Conservation (phyloP, 2,888 invertebrate species). For the Drosophila falleni region DNA sequence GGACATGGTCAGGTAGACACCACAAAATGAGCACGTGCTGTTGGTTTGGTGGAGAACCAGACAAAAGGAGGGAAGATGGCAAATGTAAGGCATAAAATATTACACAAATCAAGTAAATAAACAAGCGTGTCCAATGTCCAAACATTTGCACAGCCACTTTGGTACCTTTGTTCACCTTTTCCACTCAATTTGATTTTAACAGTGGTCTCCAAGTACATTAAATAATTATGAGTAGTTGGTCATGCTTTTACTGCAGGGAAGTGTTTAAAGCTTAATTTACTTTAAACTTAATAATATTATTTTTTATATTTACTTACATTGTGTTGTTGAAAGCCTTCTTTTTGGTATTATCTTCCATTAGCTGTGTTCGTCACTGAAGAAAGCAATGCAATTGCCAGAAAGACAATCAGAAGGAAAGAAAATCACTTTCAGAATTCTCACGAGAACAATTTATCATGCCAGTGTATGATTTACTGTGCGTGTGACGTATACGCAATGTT, state of each 20-base stretch:
- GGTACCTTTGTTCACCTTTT: slow-evolving; percentile 50
- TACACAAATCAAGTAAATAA: slow-evolving; percentile 58
- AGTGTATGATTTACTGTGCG: slow-evolving; percentile 50
- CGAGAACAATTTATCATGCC: slow-evolving; percentile 56
- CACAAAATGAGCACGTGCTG: slow-evolving; percentile 40
- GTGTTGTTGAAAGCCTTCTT: no score
- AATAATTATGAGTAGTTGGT: slow-evolving; percentile 59
- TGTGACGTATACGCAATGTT: slow-evolving; percentile 54
- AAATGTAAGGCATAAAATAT: slow-evolving; percentile 36
- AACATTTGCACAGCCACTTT: slow-evolving; percentile 60
- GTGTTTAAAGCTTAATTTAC: slow-evolving; percentile 4
- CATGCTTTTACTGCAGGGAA: slow-evolving; percentile 11
- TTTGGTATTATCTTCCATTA: background rate
- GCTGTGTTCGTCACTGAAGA: background rate
- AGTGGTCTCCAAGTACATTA: slow-evolving; percentile 52
- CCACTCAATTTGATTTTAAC: slow-evolving; percentile 64
- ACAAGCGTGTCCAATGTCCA: slow-evolving; percentile 56
- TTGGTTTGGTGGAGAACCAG: slow-evolving; percentile 15
- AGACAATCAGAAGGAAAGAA: slow-evolving; percentile 24
- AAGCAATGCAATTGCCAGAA: slow-evolving; percentile 19
- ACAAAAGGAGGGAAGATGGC: background rate
- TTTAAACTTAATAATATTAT: background rate
- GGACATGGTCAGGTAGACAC: slow-evolving; percentile 11
- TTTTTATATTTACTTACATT: background rate
- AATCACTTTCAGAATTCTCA: slow-evolving; percentile 6